phyloP scores from a whole-genome alignment of 2,113 vertebrate species.

The Emberiza fucata region DNA sequence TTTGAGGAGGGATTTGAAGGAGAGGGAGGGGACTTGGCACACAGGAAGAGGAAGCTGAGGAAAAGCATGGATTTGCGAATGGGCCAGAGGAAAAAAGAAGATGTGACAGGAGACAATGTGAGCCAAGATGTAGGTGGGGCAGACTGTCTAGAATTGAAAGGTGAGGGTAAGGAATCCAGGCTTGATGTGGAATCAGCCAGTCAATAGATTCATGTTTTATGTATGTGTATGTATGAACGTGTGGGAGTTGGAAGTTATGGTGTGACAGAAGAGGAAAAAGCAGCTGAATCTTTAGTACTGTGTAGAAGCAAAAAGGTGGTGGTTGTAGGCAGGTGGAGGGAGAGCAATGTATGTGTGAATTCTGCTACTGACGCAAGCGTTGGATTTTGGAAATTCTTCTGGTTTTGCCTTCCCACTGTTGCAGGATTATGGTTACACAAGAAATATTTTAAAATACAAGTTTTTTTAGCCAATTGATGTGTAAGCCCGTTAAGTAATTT shows the following conservation, averaged over 20 bases:
- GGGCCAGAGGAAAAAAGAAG: conserved; percentile 39
- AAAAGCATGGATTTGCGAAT: conserved; percentile 22
- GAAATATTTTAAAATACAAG: not conserved
- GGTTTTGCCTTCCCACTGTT: conserved; percentile 1
- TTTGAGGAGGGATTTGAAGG: conserved; percentile 71
- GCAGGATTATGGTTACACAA: not conserved
- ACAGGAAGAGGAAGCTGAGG: conserved; percentile 65
- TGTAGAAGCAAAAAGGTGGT: not conserved
- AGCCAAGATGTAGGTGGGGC: conserved; percentile 51
- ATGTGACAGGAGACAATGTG: conserved; percentile 45
- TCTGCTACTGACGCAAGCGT: not conserved
- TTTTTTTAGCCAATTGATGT: not conserved
- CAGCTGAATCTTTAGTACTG: not conserved
- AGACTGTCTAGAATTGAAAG: conserved; percentile 44
- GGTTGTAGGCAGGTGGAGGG: not conserved
- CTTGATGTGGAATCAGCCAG: not conserved
- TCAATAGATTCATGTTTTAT: not conserved
- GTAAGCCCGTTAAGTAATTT: not conserved
- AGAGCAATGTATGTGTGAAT: not conserved
- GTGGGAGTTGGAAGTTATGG: not conserved
- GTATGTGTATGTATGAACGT: not conserved
- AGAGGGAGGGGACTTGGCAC: conserved; percentile 69
- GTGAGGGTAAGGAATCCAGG: conserved; percentile 33
- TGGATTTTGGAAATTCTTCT: not conserved
- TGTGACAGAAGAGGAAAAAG: not conserved